phyloP scores from a whole-genome alignment of 2,113 vertebrate species.

The Prunella himalayana region DNA sequence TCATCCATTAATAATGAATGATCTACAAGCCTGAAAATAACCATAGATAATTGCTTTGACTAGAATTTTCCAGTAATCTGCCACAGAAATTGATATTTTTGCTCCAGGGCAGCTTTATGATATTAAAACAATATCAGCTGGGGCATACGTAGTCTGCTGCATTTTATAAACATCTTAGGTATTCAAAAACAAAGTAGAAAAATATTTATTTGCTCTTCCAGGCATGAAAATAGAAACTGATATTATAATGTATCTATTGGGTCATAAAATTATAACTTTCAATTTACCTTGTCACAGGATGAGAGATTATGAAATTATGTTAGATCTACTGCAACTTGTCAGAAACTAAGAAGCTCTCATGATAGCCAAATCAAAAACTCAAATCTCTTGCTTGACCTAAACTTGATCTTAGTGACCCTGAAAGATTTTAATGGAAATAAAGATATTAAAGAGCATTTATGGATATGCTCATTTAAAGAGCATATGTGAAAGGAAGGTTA shows the following conservation, averaged over 20 bases:
- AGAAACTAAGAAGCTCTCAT: slow-evolving; percentile 11
- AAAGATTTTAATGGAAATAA: slow-evolving; percentile 30
- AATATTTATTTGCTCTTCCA: slow-evolving; percentile 21
- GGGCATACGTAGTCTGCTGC: not conserved
- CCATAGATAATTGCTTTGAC: slow-evolving; percentile 41
- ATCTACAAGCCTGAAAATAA: slow-evolving; percentile 49
- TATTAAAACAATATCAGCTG: slow-evolving; percentile 33
- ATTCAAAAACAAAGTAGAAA: slow-evolving; percentile 6
- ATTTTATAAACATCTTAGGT: not conserved
- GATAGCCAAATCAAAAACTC: slow-evolving; percentile 44
- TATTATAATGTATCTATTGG: not conserved
- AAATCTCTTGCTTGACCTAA: slow-evolving; percentile 31
- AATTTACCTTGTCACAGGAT: not conserved
- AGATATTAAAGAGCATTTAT: slow-evolving; percentile 19
- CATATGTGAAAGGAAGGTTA: slow-evolving; percentile 48
- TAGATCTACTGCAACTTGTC: slow-evolving; percentile 18
- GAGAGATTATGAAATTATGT: not conserved
- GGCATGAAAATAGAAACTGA: not conserved
- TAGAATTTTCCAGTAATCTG: slow-evolving; percentile 42
- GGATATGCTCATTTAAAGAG: not conserved
- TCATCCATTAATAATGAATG: slow-evolving; percentile 54
- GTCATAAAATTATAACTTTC: slow-evolving; percentile 26
- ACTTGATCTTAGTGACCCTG: not conserved
- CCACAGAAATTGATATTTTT: slow-evolving; percentile 34
- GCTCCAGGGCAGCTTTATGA: slow-evolving; percentile 6